Conservation (phyloP, 1,140 invertebrate genomes). For the Daktulosphaira vitifoliae region DNA sequence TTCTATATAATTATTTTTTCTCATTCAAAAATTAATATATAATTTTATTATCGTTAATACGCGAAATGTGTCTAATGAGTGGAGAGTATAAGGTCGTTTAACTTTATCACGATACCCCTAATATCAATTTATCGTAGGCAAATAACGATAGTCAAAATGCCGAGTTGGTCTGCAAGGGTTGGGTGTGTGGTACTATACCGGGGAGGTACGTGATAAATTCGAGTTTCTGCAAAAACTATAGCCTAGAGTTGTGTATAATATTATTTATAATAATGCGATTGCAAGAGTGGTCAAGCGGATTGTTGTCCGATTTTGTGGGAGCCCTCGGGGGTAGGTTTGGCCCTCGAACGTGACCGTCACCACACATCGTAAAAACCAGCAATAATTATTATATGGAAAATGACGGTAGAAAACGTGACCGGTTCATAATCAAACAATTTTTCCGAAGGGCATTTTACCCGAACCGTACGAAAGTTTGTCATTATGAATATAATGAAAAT, state of each 20-base stretch:
- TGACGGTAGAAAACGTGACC: background rate
- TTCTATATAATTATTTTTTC: too few species aligned
- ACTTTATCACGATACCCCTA: too few species aligned
- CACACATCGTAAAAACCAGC: constrained; percentile 19
- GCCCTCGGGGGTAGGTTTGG: constrained; percentile 3
- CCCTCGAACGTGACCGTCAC: constrained; percentile 3
- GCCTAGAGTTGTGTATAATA: background rate
- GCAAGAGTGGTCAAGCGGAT: constrained; percentile 20
- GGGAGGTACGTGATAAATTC: too few species aligned
- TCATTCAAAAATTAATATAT: too few species aligned
- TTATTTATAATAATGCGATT: constrained; percentile 16
- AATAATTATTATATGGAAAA: background rate
- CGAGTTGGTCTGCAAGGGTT: background rate
- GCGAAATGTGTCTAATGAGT: too few species aligned
- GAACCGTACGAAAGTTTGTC: background rate
- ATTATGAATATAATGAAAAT: background rate
- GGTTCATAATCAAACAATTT: background rate
- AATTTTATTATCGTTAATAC: too few species aligned
- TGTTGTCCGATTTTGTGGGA: background rate
- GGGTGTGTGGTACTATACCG: background rate
- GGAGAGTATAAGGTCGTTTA: too few species aligned
- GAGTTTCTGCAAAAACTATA: background rate
- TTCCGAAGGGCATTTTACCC: background rate
- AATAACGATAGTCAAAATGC: too few species aligned
- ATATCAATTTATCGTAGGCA: background rate